Evolutionary conservation across 2,113 vertebrate genomes (phyloP).

Genomic region (Illadopsis cleaveri): DNA sequence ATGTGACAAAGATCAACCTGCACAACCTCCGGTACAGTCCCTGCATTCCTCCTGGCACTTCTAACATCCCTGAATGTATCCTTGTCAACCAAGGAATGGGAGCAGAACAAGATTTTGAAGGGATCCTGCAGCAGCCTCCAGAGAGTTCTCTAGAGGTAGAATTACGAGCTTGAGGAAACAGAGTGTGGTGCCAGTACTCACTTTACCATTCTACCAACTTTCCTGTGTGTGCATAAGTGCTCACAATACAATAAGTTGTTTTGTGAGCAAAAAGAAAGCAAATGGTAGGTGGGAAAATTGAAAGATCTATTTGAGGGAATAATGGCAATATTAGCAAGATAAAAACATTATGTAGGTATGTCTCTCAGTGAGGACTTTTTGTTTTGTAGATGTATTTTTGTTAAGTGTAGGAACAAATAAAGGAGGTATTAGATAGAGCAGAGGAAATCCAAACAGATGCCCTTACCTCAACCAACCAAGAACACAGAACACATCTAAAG

Average conservation of each 20-base stretch:
- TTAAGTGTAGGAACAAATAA: neutral
- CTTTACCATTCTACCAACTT: neutral
- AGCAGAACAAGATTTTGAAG: neutral
- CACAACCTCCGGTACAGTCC: neutral
- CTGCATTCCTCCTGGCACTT: neutral
- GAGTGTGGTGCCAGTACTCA: neutral
- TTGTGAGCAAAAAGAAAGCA: neutral
- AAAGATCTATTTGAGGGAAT: neutral
- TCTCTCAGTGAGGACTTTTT: neutral
- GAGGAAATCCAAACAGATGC: neutral
- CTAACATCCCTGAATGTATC: neutral
- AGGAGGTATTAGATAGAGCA: neutral
- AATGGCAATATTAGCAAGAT: neutral
- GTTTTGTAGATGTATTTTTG: neutral
- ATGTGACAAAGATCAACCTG: neutral
- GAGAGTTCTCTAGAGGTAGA: neutral
- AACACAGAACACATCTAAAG: neutral
- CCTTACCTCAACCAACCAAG: neutral
- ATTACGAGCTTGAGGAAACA: slow-evolving; percentile 3
- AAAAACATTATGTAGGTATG: neutral
- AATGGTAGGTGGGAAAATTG: neutral
- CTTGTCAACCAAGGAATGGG: neutral
- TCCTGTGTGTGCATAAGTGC: neutral
- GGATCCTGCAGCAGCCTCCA: neutral
- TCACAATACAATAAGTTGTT: neutral